Conservation (phyloP, 1,140 invertebrate species). For the Trichogramma pretiosum region DNA sequence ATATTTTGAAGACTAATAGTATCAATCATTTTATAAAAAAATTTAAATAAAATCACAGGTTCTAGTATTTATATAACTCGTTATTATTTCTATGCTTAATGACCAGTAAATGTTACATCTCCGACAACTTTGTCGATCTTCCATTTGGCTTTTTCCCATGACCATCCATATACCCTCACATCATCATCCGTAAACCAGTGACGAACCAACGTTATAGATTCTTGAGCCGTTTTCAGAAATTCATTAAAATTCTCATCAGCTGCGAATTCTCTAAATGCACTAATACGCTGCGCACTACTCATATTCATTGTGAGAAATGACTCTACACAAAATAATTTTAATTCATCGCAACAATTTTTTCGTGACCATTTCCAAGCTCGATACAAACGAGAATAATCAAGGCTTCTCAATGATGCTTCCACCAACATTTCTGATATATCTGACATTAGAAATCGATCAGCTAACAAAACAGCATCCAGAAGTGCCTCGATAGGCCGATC, state of each 20-base stretch:
- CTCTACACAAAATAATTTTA: constrained; percentile 36
- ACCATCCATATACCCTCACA: too few relatives aligned
- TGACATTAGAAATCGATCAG: constrained; percentile 56
- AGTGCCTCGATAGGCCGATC: constrained; percentile 48
- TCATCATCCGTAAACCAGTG: too few relatives aligned
- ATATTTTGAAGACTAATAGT: too few relatives aligned
- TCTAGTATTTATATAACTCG: too few relatives aligned
- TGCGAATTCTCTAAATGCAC: constrained; percentile 35
- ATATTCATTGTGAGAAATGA: constrained; percentile 36
- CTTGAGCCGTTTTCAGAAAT: too few relatives aligned
- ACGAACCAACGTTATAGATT: too few relatives aligned
- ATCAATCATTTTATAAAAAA: too few relatives aligned
- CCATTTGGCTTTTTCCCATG: too few relatives aligned
- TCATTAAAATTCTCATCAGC: constrained; percentile 26
- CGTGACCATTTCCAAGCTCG: constrained; percentile 43
- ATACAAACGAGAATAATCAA: constrained; percentile 35
- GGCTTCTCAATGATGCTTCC: constrained; percentile 31
- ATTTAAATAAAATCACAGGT: too few relatives aligned
- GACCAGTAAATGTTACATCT: too few relatives aligned
- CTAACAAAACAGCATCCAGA: constrained; percentile 56
- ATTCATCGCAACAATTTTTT: constrained; percentile 28
- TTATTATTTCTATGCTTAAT: too few relatives aligned
- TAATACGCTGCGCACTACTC: constrained; percentile 26
- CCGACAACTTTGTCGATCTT: too few relatives aligned
- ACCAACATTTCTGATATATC: constrained; percentile 49